phyloP scores from a whole-genome alignment of 2,797 vertebrate genomes.

The Parotocinclus haroldoi region DNA sequence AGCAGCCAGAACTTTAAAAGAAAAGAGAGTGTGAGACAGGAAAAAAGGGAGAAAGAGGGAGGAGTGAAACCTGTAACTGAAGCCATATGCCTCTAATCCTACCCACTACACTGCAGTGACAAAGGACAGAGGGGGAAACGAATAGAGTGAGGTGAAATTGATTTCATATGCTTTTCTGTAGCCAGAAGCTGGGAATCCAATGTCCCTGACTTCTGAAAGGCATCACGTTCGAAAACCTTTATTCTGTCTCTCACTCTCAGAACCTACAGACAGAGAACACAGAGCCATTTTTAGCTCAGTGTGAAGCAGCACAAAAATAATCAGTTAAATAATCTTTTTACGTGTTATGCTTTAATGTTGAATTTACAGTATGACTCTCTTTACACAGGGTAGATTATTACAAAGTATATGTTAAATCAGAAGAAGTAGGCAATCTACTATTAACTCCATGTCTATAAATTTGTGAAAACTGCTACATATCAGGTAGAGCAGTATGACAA shows the following conservation, averaged over 20 bases:
- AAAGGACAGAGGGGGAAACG: slow-evolving; percentile 47
- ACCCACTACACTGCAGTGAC: slow-evolving; percentile 52
- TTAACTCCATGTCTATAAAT: too few species aligned
- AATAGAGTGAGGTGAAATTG: slow-evolving; percentile 52
- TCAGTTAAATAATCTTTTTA: too few species aligned
- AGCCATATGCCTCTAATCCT: slow-evolving; percentile 71
- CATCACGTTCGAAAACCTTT: slow-evolving; percentile 21
- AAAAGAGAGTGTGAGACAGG: slow-evolving; percentile 16
- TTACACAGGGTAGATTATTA: too few species aligned
- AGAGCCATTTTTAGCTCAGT: not conserved
- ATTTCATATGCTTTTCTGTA: slow-evolving; percentile 54
- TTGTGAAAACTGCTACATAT: too few species aligned
- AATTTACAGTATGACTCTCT: too few species aligned
- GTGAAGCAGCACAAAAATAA: too few species aligned
- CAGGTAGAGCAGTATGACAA: too few species aligned
- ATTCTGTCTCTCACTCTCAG: not conserved
- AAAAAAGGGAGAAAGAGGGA: slow-evolving; percentile 20
- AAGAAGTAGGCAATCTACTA: too few species aligned
- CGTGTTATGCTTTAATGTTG: too few species aligned
- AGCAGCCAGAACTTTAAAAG: slow-evolving; percentile 46
- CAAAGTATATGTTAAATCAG: too few species aligned
- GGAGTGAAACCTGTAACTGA: slow-evolving; percentile 69
- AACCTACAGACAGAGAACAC: not conserved
- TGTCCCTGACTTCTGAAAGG: slow-evolving; percentile 40
- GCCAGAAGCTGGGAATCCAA: slow-evolving; percentile 48